Base-by-base conservation (phyloP, 2,113 vertebrate species). In the Recurvirostra avosetta region DNA sequence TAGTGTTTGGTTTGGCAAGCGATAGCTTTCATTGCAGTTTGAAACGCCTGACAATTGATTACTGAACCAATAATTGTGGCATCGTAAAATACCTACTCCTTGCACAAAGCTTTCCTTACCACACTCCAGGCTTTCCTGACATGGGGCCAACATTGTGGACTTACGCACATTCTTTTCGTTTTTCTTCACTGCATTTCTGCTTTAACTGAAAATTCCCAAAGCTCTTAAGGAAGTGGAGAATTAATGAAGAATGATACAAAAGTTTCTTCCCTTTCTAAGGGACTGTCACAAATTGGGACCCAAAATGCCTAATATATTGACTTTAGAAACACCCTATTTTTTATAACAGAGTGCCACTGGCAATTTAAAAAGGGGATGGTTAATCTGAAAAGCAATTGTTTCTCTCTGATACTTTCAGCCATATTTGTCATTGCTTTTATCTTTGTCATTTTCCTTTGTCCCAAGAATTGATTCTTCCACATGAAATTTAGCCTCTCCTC, bases 301-400 rank as follows among this genome's bases (percentile, higher is more conserved):
- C 50, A 22, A 90, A 94, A 90, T 91, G 15, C 41, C 47, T 76
- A 88, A 92, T 76, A 50, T 14, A 52, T 71, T 90, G 84, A 88
- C 92, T 91, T 88, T 65, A 85, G 70, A 82, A 92, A 76, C 52
- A 90, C 45, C 20, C 6, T 70, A 32, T 65, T 93, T 95, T 94
- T 87, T 74, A 53, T 65, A 89, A 43, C 34, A n/a, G 65, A 50
- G 5, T 59, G 58, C 50, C 58, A 71, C 73, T 74, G 52, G 41
- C 70, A 92, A 67, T 95, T 95, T 92, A 27, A 61, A 85, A 94
- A 85, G 49, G 8, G 30, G 23, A 41, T 94, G 23, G 34, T 92
- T 95, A 92, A 92, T 76, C 41, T 83, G 82, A 88, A 87, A 83
- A 92, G 50, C 76, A 96, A 62, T 94, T 93, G 59, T 93, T 95